Conservation (phyloP, 2,113 vertebrate genomes). For the Calidris pugnax region DNA sequence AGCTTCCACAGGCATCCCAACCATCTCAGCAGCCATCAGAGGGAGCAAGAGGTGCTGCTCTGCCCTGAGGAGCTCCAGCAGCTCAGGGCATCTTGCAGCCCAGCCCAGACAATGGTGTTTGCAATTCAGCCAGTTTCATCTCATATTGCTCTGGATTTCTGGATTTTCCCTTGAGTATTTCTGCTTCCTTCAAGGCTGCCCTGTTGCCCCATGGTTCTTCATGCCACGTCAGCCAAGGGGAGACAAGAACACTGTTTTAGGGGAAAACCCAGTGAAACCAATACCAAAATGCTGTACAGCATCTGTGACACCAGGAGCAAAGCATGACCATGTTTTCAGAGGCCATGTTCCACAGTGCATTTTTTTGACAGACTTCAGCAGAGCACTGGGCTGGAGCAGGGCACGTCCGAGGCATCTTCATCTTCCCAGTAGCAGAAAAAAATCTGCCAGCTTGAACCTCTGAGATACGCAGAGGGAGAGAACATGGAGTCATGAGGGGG, state of each 20-base stretch:
- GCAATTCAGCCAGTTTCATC: background rate
- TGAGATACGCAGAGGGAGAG: background rate
- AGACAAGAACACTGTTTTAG: background rate
- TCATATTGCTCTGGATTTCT: background rate
- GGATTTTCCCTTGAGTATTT: background rate
- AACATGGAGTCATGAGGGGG: background rate
- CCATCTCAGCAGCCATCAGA: background rate
- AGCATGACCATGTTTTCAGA: background rate
- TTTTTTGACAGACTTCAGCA: background rate
- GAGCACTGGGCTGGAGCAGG: background rate
- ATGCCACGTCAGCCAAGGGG: background rate
- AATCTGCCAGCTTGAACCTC: background rate
- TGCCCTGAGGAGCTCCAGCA: background rate
- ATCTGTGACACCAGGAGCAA: background rate
- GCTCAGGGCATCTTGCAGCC: background rate
- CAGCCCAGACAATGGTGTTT: background rate
- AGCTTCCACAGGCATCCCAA: background rate
- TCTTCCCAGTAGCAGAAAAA: background rate
- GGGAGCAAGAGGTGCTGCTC: background rate
- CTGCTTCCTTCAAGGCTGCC: background rate
- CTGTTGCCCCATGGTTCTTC: background rate
- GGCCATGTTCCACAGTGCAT: fast-evolving
- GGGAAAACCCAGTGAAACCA: background rate
- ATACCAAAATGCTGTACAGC: background rate
- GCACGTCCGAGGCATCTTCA: background rate